Conservation (phyloP, 2,113 vertebrate genomes). For the Cheilinus undulatus region DNA sequence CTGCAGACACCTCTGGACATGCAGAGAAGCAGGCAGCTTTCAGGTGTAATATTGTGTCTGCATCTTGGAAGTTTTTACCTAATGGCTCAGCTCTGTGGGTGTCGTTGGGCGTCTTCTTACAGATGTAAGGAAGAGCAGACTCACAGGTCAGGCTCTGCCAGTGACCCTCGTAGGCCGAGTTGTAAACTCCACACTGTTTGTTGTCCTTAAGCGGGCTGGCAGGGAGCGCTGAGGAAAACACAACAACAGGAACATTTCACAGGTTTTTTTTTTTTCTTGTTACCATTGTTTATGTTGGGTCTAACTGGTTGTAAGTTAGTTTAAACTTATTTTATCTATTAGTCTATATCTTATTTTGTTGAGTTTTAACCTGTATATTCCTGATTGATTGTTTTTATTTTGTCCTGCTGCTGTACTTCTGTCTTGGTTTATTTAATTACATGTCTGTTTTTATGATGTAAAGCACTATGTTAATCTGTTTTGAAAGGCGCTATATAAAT, state of each 20-base stretch:
- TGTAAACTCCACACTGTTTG: constrained; percentile 88
- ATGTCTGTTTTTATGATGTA: no score
- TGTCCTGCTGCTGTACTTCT: no score
- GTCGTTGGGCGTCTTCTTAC: constrained; percentile 89
- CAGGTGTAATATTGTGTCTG: not conserved
- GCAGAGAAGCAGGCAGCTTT: not conserved
- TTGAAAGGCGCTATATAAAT: no score
- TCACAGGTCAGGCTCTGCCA: constrained; percentile 90
- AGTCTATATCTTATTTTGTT: no score
- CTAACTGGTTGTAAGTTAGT: no score
- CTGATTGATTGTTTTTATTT: no score
- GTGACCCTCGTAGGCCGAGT: constrained; percentile 71
- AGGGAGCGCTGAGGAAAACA: constrained; percentile 63
- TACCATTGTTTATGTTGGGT: not conserved
- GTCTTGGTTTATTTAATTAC: no score
- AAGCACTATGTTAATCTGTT: no score
- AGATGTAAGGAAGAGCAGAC: constrained; percentile 89
- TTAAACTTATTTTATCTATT: no score
- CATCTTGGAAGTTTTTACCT: constrained; percentile 81
- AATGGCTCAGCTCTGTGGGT: constrained; percentile 77
- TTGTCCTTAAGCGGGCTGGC: constrained; percentile 73
- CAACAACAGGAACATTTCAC: not conserved
- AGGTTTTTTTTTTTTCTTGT: not conserved
- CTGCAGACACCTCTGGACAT: not conserved
- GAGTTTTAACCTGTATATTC: no score